Evolutionary conservation across 2,797 vertebrate genomes (phyloP), one percentile per base, ranked within the genome.

Genomic region (Tamandua tetradactyla): DNA sequence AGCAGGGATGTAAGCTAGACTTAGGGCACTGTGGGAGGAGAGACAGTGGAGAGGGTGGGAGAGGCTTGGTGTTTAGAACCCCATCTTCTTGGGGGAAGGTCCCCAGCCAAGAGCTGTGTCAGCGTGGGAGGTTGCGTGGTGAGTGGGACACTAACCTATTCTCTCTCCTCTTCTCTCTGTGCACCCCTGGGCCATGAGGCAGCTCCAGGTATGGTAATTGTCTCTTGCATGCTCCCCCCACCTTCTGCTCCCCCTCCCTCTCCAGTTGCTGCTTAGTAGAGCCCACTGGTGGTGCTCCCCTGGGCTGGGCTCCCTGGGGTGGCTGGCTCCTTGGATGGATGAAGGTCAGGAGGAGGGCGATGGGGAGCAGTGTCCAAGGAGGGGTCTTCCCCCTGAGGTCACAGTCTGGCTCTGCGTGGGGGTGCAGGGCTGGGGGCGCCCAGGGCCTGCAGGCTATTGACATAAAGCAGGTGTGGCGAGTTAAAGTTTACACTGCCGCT

Each of bases 201-300:
- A 99, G 99, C 98, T 99, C 97, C 99, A 99, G 99, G 99, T 99
- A 98, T 57, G 95, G 98, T 96, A 90, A 89, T 42, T 2, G 66
- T 88, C 74, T 85, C 79, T 72, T 49, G 49, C 82, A 27, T 91
- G 95, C 87, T 79, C 87, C 96, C 96, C 92, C 95, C 81, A 84
- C 95, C 37, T 14, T 35, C 32, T 4, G 7, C n/a, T 23, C 13
- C 81, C 44, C n/a, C 11, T 40, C 30, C 14, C 8, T 83, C 44
- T 74, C 11, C 40, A 9, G 64, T 10, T 0, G 27, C 37, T 2
- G 5, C 89, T 75, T 20, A 5, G 0, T 1, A 10, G 61, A 59
- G 27, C 49, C 52, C 74, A 18, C 49, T 27, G 1, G 69, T 10
- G 35, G 10, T 30, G 17, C 42, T 71, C 10, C 32, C 2, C n/a